A percentile compares a stretch with the other conserved stretches of the same genome.
Evolutionary conservation across 2,888 invertebrate genomes (phyloP).

Genomic region (Drosophila paranaensis): DNA sequence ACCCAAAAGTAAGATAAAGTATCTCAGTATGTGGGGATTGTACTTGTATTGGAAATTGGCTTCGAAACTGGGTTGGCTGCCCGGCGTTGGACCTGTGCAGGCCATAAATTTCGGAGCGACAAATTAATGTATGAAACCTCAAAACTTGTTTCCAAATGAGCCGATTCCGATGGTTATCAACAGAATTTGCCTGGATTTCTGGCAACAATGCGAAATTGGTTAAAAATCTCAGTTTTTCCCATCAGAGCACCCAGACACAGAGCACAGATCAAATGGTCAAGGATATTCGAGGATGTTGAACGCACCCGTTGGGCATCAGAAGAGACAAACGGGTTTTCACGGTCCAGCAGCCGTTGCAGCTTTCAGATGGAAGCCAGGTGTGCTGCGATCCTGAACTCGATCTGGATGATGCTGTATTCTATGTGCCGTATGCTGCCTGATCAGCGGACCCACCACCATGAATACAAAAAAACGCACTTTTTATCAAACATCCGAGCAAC

Average conservation of each 20-base stretch:
- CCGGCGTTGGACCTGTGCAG: slow-evolving; percentile 61
- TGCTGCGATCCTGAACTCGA: slow-evolving; percentile 50
- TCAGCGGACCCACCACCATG: slow-evolving; percentile 69
- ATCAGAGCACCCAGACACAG: slow-evolving; percentile 49
- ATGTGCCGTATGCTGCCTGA: slow-evolving; percentile 37
- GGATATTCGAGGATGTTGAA: slow-evolving; percentile 73
- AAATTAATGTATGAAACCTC: slow-evolving; percentile 47
- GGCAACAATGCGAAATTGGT: slow-evolving; percentile 45
- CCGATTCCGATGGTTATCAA: slow-evolving; percentile 39
- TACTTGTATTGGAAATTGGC: slow-evolving; percentile 11
- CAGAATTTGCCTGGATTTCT: slow-evolving; percentile 13
- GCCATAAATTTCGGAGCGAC: slow-evolving; percentile 63
- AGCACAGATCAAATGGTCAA: slow-evolving; percentile 83
- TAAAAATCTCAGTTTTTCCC: slow-evolving; percentile 67
- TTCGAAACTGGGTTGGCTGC: slow-evolving; percentile 27
- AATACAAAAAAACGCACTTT: slow-evolving; percentile 65
- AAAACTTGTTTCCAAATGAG: slow-evolving; percentile 59
- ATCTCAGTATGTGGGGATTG: slow-evolving; percentile 19
- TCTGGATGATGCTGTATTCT: slow-evolving; percentile 65
- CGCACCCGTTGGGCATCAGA: slow-evolving; percentile 25
- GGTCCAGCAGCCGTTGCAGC: slow-evolving; percentile 72
- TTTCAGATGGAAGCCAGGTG: slow-evolving; percentile 68
- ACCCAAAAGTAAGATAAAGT: slow-evolving; percentile 30
- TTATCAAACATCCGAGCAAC: slow-evolving; percentile 63
- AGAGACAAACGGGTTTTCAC: slow-evolving; percentile 46